Evolutionary conservation across 35 echinoderm and acorn worm species (phyloP).

Genomic region (Antedon bifida): DNA sequence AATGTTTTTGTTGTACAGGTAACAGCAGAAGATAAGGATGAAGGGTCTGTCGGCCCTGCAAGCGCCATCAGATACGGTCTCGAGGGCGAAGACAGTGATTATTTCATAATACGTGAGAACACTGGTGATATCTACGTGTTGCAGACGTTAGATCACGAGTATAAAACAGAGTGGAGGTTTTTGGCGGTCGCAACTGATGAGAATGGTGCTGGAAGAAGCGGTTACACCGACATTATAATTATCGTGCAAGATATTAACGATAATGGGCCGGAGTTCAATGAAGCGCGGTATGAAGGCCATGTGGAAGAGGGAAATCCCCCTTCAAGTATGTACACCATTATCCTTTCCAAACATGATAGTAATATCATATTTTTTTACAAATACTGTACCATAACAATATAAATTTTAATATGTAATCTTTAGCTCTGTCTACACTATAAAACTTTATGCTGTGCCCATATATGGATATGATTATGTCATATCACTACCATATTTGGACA

Average conservation of each 20-base stretch:
- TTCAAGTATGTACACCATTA: constrained; percentile 18
- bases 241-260: constrained; percentile 54
- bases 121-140: constrained; percentile 38
- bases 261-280: constrained; percentile 36
- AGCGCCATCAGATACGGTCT: constrained; percentile 32
- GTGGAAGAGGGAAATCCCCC: constrained; percentile 31
- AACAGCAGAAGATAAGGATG: background rate
- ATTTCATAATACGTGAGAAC: constrained; percentile 30
- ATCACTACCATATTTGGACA: no score
- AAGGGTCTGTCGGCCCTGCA: background rate
- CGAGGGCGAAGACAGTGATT: constrained; percentile 26
- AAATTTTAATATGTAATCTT: no score
- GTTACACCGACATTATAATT: constrained; percentile 37
- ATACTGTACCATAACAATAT: no score
- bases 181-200: constrained; percentile 49
- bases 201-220: constrained; percentile 23
- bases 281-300: constrained; percentile 41
- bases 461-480: no score
- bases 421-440: no score
- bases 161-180: constrained; percentile 25
- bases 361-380: background rate
- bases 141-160: constrained; percentile 40
- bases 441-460: no score
- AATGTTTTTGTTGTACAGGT: no score
- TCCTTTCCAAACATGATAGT: background rate